These are phyloP conservation scores for Ancistrus triradiatus DNA, from an alignment of 2,113 vertebrate genomes.

Conservation along the genomic window DNA sequence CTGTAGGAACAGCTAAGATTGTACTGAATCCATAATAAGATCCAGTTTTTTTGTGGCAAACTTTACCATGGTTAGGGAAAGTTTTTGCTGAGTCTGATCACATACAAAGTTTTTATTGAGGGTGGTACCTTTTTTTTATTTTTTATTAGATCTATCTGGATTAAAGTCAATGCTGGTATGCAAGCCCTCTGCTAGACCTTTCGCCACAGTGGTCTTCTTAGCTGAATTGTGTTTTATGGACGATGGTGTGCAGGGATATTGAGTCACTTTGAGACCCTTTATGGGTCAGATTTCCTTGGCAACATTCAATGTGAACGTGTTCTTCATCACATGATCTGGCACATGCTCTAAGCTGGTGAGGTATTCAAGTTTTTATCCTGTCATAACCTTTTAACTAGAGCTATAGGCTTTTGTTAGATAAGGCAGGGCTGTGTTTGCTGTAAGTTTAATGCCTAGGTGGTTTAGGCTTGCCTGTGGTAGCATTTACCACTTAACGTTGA, in stretches of 20 bases:
- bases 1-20: no score
- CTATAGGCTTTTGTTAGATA: not conserved
- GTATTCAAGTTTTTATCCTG: not conserved
- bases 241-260: slow-evolving; percentile 15
- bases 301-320: not conserved
- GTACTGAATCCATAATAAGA: no score
- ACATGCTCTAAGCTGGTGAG: not conserved
- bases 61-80: no score
- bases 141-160: slow-evolving; percentile 8
- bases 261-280: not conserved
- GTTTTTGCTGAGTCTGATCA: no score
- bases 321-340: not conserved
- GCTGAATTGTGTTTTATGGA: slow-evolving; percentile 35
- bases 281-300: not conserved
- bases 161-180: slow-evolving; percentile 1
- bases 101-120: not conserved
- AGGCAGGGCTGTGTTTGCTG: not conserved
- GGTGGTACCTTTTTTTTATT: not conserved
- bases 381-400: not conserved
- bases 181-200: slow-evolving; percentile 3
- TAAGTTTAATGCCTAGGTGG: not conserved
- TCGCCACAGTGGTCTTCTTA: slow-evolving; percentile 11
- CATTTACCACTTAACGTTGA: no score
- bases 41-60: no score
- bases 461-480: not conserved